Base-by-base conservation (phyloP, 92 coral and sea anemone species). In the Nematostella vectensis region DNA sequence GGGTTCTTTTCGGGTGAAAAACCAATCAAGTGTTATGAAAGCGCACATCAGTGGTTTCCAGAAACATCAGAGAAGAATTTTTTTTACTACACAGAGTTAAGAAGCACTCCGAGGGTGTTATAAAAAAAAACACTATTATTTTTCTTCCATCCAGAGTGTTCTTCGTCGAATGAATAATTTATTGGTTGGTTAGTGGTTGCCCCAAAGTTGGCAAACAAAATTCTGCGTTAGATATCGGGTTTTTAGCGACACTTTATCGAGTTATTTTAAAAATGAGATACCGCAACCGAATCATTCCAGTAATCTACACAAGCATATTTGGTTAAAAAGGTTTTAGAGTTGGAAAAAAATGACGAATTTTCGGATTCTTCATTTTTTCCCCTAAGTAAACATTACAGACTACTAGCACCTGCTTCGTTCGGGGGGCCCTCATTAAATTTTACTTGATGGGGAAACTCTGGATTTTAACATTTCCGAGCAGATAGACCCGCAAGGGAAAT, bases 361-460 rank as follows among this genome's bases (percentile, higher is more conserved):
- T n/a, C 40, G 8, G 8, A 33, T 6, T 33, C 15, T 33, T 6
- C 20, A 31, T 31, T 58, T 22, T 64, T 64, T 38, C 2, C 61
- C 38, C 24, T 4, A 37, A 43, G 72, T 44, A 66, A 55, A 66
- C 63, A 54, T 66, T 57, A 47, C 29, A 37, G 17, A 33, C 40
- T 20, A 29, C 59, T 69, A n/a, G 60, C 87, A 79, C 87, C 87
- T 79, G 87, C 72, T 55, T 39, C 17, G 24, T 2, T 8, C 27
- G 11, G 24, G 53, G 27, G 3, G 36, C 51, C 61, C 73, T 80
- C 72, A 72, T 79, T 72, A 79, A 67, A 11, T 79, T 79, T 79
- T 31, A 79, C 37, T 51, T 47, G 27, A 49, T 39, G 75, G 65
- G 60, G n/a, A 57, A 60, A 79, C 57, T 58, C 26, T 26, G 47